phyloP scores from a whole-genome alignment of 2,888 invertebrate genomes.

The Oscheius sp. region DNA sequence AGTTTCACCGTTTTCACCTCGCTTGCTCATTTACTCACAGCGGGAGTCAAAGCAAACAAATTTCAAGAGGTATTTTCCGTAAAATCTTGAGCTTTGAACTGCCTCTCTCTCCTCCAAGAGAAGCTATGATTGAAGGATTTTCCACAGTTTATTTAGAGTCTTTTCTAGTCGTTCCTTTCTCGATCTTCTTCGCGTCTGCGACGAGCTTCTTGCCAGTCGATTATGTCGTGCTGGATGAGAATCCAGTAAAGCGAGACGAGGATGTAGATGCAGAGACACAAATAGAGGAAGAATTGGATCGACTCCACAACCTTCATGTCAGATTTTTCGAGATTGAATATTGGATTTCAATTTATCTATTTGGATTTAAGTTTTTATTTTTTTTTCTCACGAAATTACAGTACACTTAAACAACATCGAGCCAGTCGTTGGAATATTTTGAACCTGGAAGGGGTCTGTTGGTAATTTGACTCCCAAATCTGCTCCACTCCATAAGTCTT shows the following conservation, averaged over 20 bases:
- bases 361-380: neutral
- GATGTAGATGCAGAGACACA: neutral
- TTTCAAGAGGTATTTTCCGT: no score
- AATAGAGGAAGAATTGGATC: neutral
- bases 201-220: neutral
- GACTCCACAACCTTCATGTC: conserved; percentile 4
- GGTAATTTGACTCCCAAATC: neutral
- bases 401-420: neutral
- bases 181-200: neutral
- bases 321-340: no score
- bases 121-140: no score
- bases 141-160: neutral
- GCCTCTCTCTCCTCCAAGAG: no score
- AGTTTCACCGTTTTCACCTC: no score
- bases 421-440: conserved; percentile 1
- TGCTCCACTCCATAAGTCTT: neutral
- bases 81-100: no score
- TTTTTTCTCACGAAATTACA: neutral
- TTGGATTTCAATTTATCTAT: no score
- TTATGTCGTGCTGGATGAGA: conserved; percentile 12
- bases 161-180: neutral
- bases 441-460: neutral
- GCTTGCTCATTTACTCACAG: no score
- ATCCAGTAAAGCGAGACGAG: conserved; percentile 13
- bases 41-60: no score